Base-by-base conservation (phyloP, 2,888 invertebrate species). In the Caenorhabditis japonica region DNA sequence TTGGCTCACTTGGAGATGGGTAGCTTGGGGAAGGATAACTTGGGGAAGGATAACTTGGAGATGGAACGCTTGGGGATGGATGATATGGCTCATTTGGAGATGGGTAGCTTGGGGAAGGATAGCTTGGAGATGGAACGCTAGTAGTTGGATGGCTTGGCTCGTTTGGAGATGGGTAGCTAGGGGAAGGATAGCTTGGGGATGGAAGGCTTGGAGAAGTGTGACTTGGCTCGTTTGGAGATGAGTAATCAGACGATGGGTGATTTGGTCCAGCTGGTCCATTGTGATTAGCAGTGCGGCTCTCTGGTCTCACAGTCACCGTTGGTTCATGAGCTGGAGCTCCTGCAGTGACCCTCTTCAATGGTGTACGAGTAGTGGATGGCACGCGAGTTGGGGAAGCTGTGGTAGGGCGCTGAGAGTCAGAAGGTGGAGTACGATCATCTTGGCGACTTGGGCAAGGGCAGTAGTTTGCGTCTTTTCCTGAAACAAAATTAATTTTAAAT, bases 401-500 rank as follows among this genome's bases (percentile, higher is more conserved):
- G n/a, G 56, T n/a, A 21, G 56, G 34, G 10, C 21, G 23, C 23
- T 33, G 47, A n/a, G n/a, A n/a, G n/a, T n/a, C 33, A 25, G 46
- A 34, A 3, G 66, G 59, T 58, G 61, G 68, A 13, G 51, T 52
- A 15, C 56, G 51, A 27, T 69, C 74, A 17, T 68, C 68, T 33
- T 69, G 68, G 25, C 70, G 53, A 46, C 56, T 61, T 64, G 70
- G 76, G 71, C 73, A 77, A 51, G 75, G 73, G 19, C 76, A 79
- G 55, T 77, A 77, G 71, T 75, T 64, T 34, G 70, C 80, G 36
- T 78, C 77, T 25, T 76, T 68, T 68, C 74, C 74, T 73, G 56
- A 30, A 73, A 73, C 5, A 19, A 33, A 34, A 12, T 25, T 39
- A 27, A 25, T 23, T 39, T 39, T 33, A 33, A 10, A 1, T 27